Conservation (phyloP, 2,888 invertebrate species). For the Ommatoiulus sabulosus region DNA sequence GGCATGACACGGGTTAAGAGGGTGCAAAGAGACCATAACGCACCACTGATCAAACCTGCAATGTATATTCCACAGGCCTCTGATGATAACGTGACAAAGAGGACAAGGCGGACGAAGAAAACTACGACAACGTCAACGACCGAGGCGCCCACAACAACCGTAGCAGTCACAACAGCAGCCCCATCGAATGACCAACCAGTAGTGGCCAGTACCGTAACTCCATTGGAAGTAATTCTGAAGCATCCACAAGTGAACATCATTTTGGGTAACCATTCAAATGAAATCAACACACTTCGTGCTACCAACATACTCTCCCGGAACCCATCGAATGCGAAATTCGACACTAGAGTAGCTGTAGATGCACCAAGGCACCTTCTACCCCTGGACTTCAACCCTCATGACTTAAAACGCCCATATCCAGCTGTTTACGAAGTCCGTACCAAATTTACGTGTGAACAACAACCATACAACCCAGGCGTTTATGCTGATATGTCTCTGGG, state of each 20-base stretch:
- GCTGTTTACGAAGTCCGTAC: constrained; percentile 58
- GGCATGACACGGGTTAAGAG: no score
- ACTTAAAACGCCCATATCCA: constrained; percentile 57
- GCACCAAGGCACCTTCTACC: constrained; percentile 57
- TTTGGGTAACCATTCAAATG: constrained; percentile 50
- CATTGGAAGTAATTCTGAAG: constrained; percentile 56
- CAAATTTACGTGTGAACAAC: constrained; percentile 57
- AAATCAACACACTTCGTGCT: not conserved
- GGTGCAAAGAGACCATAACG: no score
- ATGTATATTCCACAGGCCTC: constrained; percentile 17
- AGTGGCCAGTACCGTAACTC: constrained; percentile 32
- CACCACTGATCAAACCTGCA: not conserved
- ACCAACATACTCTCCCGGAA: constrained; percentile 48
- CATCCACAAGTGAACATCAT: constrained; percentile 59
- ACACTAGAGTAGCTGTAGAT: constrained; percentile 58
- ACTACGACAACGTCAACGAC: constrained; percentile 52
- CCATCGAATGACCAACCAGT: constrained; percentile 51
- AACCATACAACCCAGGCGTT: constrained; percentile 58
- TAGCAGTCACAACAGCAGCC: constrained; percentile 1
- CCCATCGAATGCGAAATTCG: constrained; percentile 17
- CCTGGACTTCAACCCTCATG: constrained; percentile 58
- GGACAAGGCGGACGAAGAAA: constrained; percentile 54
- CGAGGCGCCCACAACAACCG: constrained; percentile 52
- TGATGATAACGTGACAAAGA: constrained; percentile 55
- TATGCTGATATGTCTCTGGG: constrained; percentile 59